Evolutionary conservation across 2,113 vertebrate genomes (phyloP), one percentile per base, ranked within the genome.

Genomic region (Willisornis vidua): DNA sequence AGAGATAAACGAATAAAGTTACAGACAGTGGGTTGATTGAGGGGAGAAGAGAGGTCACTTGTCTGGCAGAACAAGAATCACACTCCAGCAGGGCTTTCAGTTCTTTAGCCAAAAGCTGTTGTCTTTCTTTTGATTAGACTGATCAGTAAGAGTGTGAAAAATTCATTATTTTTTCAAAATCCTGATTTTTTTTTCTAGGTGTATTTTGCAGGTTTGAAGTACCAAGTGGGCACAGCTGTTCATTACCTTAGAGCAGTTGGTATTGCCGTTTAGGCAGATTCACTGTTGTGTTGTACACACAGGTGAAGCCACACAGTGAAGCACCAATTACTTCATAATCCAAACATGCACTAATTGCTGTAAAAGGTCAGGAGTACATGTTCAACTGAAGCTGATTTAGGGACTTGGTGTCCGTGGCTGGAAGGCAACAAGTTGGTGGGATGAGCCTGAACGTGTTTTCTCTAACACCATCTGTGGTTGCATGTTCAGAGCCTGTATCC

Each of bases 1-100:
- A 14, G 33, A 86, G 82, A 90, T 41, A 93, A 93, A 78, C 75
- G 89, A 89, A 90, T 90, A 85, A 82, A 89, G 87, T 85, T 89
- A 35, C 78, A 89, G 90, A 45, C 78, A 92, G 41, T 63, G 7
- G 6, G 29, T 70, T 92, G 92, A 90, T 55, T 74, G 79, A 92
- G 43, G n/a, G 26, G 65, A 83, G 28, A 76, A 57, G 77, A 61
- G 43, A 85, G 33, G 54, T 62, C 46, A 18, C 84, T 85, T 81
- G 8, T 85, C 75, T 89, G 74, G 66, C 37, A 65, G 67, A 88
- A 59, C 43, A 86, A 70, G 35, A 11, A 2, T 81, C 7, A n/a
- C 46, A 73, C 55, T 75, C 26, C n/a, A 70, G 43, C 43, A 48
- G 16, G 57, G 43, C 39, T 88, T 85, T 78, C 49, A 14, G 28